Percentiles rank a stretch among this genome's conserved stretches.
These are phyloP conservation scores for Bombus cullumanus DNA, from an alignment of 1,140 invertebrate species.

Conservation along the genomic window DNA sequence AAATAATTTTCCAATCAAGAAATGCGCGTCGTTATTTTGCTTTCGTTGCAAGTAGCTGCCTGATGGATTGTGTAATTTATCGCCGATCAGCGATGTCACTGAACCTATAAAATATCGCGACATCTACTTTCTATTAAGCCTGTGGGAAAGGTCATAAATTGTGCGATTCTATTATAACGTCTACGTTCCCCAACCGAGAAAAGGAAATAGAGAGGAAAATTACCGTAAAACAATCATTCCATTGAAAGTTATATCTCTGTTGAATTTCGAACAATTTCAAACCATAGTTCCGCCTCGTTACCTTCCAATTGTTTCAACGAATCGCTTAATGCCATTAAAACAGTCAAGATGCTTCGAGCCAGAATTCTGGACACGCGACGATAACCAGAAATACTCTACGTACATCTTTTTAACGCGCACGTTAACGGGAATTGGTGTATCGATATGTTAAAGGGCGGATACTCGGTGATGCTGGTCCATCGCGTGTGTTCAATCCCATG, in stretches of 20 bases:
- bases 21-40: background rate
- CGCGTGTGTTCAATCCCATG: background rate
- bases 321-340: background rate
- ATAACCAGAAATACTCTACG: background rate
- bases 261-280: background rate
- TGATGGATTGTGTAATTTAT: slow-evolving; percentile 39
- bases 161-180: too few relatives aligned
- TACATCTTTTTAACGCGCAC: background rate
- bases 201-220: background rate
- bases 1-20: background rate
- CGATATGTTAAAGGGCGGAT: background rate
- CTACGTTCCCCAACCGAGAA: background rate
- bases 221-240: background rate
- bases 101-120: slow-evolving; percentile 8
- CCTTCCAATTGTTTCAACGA: background rate
- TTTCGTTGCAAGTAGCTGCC: background rate
- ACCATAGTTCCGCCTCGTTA: background rate
- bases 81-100: background rate
- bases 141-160: slow-evolving; percentile 3
- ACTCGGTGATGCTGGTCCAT: background rate
- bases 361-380: background rate
- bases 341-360: background rate
- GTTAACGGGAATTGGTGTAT: background rate
- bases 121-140: background rate
- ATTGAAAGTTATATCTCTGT: background rate